Percentiles rank a stretch among this genome's conserved stretches.
These are phyloP conservation scores for Podilymbus podiceps DNA, from an alignment of 2,113 vertebrate genomes.

Conservation along the genomic window DNA sequence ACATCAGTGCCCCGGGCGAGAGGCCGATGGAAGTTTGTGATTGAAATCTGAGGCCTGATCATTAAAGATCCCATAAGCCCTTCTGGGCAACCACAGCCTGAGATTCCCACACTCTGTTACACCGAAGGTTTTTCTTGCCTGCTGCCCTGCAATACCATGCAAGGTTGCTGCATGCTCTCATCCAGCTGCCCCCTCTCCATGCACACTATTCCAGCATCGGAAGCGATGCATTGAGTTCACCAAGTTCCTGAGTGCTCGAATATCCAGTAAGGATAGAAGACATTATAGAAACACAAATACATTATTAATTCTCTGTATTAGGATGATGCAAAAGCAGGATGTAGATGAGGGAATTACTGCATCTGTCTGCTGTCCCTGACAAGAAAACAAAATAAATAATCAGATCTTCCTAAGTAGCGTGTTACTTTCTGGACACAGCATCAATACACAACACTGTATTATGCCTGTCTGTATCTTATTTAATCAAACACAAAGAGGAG, in stretches of 20 bases:
- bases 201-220: background rate
- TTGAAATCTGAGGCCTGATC: background rate
- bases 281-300: background rate
- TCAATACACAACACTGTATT: background rate
- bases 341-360: background rate
- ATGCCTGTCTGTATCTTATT: background rate
- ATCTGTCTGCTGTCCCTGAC: background rate
- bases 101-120: background rate
- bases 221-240: background rate
- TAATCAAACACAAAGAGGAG: background rate
- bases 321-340: background rate
- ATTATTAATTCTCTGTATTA: background rate
- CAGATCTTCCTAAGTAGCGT: background rate
- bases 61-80: background rate
- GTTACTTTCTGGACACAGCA: background rate
- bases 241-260: background rate
- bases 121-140: background rate
- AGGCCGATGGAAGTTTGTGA: background rate
- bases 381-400: background rate
- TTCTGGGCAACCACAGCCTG: background rate
- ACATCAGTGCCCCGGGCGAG: background rate
- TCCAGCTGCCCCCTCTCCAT: background rate
- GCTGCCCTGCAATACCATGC: background rate
- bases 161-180: fast-evolving
- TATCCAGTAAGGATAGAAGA: background rate